phyloP scores from a whole-genome alignment of 2,888 invertebrate genomes.

The Eilema depressum region DNA sequence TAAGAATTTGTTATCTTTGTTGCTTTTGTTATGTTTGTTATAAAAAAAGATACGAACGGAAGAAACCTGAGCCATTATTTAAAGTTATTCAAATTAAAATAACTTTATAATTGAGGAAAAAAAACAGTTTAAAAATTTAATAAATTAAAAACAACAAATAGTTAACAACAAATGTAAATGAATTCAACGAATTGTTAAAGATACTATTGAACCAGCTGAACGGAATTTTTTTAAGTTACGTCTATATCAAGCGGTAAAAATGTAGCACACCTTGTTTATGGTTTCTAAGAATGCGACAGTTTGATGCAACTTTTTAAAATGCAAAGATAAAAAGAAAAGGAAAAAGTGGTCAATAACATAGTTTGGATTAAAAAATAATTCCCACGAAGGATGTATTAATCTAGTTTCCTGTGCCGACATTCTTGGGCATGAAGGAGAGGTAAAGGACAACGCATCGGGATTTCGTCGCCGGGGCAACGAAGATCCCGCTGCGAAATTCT shows the following conservation, averaged over 20 bases:
- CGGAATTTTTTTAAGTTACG: conserved; percentile 20
- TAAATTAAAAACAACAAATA: background rate
- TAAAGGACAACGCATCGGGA: no score
- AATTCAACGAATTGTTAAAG: background rate
- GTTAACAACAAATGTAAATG: background rate
- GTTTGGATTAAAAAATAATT: background rate
- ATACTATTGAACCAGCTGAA: background rate
- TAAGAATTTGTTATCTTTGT: no score
- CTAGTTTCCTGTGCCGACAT: no score
- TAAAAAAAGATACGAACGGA: background rate
- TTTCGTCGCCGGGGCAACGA: no score
- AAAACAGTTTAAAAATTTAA: background rate
- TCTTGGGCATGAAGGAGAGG: no score
- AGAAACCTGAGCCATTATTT: background rate
- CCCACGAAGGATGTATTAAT: background rate
- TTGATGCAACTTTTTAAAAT: conserved; percentile 2
- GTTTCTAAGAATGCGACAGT: conserved; percentile 19
- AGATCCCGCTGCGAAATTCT: no score
- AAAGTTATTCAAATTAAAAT: background rate
- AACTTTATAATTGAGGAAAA: background rate
- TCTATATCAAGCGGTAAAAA: conserved; percentile 21
- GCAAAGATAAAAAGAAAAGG: background rate
- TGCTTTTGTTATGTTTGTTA: no score
- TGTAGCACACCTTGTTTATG: conserved; percentile 28
- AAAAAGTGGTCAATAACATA: background rate